A percentile compares a stretch with the other conserved stretches of the same genome.
phyloP scores from a whole-genome alignment of 2,888 invertebrate genomes.

The Keiferia lycopersicella region DNA sequence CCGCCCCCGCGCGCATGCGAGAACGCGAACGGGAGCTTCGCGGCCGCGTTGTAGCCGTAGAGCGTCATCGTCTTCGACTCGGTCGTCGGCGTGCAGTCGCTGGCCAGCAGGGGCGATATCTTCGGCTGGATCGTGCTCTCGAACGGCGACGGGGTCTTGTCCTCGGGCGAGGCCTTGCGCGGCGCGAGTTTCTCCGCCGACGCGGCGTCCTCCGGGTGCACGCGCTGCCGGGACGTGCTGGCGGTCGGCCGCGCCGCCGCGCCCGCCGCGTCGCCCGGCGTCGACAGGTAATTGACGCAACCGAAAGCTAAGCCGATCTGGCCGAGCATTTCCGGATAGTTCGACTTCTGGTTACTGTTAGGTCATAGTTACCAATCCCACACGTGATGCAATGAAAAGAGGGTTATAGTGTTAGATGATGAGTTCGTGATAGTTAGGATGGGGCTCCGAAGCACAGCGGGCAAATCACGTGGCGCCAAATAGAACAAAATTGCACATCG shows the following conservation, averaged over 20 bases:
- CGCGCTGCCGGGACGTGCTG: conserved; percentile 58
- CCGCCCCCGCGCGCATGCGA: conserved; percentile 60
- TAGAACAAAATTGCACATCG: too few relatives aligned
- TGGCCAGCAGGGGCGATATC: conserved; percentile 69
- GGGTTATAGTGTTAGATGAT: conserved; percentile 38
- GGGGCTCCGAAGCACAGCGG: too few relatives aligned
- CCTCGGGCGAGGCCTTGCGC: conserved; percentile 63
- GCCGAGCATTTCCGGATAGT: conserved; percentile 79
- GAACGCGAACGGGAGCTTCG: conserved; percentile 75
- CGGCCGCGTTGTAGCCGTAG: conserved; percentile 78
- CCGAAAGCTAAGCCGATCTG: conserved; percentile 79
- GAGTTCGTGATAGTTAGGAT: conserved; percentile 30
- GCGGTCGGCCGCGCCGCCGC: conserved; percentile 44
- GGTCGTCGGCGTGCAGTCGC: conserved; percentile 64
- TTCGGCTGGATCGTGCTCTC: conserved; percentile 68
- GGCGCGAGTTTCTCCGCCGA: conserved; percentile 65
- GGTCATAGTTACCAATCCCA: conserved; percentile 39
- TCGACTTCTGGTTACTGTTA: conserved; percentile 76
- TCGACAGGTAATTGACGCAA: conserved; percentile 75
- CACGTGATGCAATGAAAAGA: conserved; percentile 53
- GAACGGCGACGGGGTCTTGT: conserved; percentile 64
- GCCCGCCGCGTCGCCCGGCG: conserved; percentile 52
- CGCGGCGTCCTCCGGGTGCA: conserved; percentile 69
- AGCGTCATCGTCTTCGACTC: conserved; percentile 72
- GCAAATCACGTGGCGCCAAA: too few relatives aligned